A percentile compares a stretch with the other conserved stretches of the same genome.
These are phyloP conservation scores for Pterobdella sp. DNA, from an alignment of 2,888 invertebrate species.

Conservation along the genomic window DNA sequence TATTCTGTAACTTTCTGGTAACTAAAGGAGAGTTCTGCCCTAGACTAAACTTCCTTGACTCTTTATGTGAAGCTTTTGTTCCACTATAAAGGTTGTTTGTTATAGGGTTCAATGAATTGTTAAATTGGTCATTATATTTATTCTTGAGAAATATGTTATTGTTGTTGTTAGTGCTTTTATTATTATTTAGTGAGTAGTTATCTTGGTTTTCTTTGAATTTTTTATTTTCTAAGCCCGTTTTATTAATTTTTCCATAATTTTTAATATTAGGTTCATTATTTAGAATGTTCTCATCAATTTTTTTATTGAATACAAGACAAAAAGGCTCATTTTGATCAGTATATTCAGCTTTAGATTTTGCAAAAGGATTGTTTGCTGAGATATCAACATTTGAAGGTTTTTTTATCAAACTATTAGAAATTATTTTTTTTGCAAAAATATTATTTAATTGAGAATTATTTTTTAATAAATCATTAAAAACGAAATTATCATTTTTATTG, in stretches of 20 bases:
- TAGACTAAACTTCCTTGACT: background rate
- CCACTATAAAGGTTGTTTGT: background rate
- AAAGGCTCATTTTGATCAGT: background rate
- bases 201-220: no score
- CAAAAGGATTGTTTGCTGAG: background rate
- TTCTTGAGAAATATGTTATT: background rate
- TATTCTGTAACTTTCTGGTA: background rate
- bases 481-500: no score
- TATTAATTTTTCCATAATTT: background rate
- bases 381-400: background rate
- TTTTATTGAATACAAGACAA: conserved; percentile 1
- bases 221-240: no score
- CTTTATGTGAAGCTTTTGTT: background rate
- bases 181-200: no score
- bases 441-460: no score
- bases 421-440: background rate
- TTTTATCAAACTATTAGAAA: background rate
- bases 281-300: background rate
- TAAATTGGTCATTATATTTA: background rate
- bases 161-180: background rate
- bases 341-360: background rate
- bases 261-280: background rate
- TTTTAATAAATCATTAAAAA: no score
- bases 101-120: background rate
- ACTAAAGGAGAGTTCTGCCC: background rate